Evolutionary conservation across 1,140 invertebrate species (phyloP), one percentile per base, ranked within the genome.

Genomic region (Physella acuta): DNA sequence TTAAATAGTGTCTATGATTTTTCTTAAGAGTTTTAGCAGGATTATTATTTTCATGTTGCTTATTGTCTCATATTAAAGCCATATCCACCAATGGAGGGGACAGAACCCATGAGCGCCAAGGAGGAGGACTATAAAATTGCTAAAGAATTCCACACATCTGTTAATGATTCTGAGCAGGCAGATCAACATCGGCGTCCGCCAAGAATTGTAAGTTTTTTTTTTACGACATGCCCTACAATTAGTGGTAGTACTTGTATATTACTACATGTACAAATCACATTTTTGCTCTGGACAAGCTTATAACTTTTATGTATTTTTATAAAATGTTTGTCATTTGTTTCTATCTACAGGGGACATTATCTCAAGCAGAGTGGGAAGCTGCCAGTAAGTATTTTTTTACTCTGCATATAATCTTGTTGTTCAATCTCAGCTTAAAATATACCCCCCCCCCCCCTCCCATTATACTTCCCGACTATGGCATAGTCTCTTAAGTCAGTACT

Each of bases 361-460:
- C 93, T 16, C 88, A 90, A 77, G 89, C 91, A 24, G 95, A 98
- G 86, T 98, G 95, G 96, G 94, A 98, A 87, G 94, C 92, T 65
- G 89, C 91, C 70, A 92, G 93, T 93, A 87, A 91, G 90, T n/a
- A n/a, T n/a, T n/a, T n/a, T n/a, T n/a, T n/a, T n/a, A n/a, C n/a
- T n/a, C n/a, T n/a, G n/a, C n/a, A n/a, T n/a, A n/a, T n/a, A n/a
- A n/a, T n/a, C n/a, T n/a, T n/a, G n/a, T n/a, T n/a, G n/a, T n/a
- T n/a, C n/a, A n/a, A n/a, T n/a, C n/a, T n/a, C n/a, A n/a, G n/a
- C n/a, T n/a, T n/a, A n/a, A n/a, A n/a, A n/a, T n/a, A n/a, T n/a
- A n/a, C n/a, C n/a, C n/a, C n/a, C n/a, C n/a, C n/a, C n/a, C n/a
- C n/a, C n/a, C n/a, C n/a, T n/a, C n/a, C n/a, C n/a, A n/a, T n/a